Evolutionary conservation across 2,797 vertebrate species (phyloP), one percentile per base, ranked within the genome.

Genomic region (Cetoscarus ocellatus): DNA sequence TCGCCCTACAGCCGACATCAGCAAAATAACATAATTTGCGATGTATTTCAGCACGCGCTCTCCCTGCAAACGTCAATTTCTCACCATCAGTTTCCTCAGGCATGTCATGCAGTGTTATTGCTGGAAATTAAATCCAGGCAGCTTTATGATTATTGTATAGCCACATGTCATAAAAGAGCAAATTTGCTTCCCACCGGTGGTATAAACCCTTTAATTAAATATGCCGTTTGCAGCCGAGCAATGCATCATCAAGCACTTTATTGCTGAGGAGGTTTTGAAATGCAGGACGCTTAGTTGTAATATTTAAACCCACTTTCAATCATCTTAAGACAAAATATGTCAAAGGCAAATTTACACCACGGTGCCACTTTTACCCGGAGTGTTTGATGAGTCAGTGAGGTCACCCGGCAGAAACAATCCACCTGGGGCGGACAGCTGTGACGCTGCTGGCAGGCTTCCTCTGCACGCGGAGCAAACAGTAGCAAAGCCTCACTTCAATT

Each of bases 391-490:
- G 79, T 82, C 73, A 77, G 70, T 82, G 66, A 84, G 82, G 88
- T 80, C 86, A 78, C 59, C 47, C 17, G 17, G 50, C 36, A 70
- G 70, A 77, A 65, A 57, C 64, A 71, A 79, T 45, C 73, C 83
- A 83, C 76, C 83, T 83, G 80, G 88, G 79, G 88, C 71, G 68
- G 65, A 73, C 87, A 89, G 82, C 73, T 86, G 78, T 58, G 77
- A 50, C 35, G 53, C 54, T 43, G 80, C 64, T 54, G 60, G 69
- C 73, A n/a, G 75, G 60, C 66, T 70, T 74, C 70, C 73, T 63
- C 76, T 73, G 72, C 67, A 73, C 1, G 18, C 9, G 11, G 67
- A 80, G 62, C 76, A 82, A 75, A 85, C 70, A 67, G 67, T 56
- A 68, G 51, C 63, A 62, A 77, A 83, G 67, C 55, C 62, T 65